Evolutionary conservation across 2,888 invertebrate genomes (phyloP), one percentile per base, ranked within the genome.

Genomic region (Thysanoteuthis rhombus): DNA sequence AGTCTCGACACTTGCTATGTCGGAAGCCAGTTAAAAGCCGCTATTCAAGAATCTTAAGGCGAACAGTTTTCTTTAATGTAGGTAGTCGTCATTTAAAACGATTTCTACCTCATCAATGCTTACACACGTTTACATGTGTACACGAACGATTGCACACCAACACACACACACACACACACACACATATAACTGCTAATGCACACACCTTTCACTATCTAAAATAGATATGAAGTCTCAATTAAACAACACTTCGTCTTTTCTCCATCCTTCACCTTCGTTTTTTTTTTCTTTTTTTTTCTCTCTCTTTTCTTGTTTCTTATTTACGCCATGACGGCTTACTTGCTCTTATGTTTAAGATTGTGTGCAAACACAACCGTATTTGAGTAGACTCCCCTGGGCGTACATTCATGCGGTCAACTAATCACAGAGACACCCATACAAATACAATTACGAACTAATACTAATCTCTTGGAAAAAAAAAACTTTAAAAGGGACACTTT

Each of bases 31-130:
- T 75, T 75, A 75, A 75, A 75, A 75, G 75, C 75, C 75, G 75
- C 75, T 75, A 75, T 75, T 75, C 75, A 75, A 75, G n/a, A n/a
- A 36, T n/a, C 75, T 75, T 75, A 75, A 75, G 36, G 75, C 75
- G 75, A 75, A n/a, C n/a, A 75, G 75, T 75, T 75, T 75, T 75
- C 75, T n/a, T 75, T 75, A 75, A 75, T 75, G 75, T 75, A 75
- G 75, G 36, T 75, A n/a, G n/a, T 75, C 75, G 36, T 75, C 75
- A 75, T 75, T 75, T n/a, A 75, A 75, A 75, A 75, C 75, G 75
- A 75, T 75, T 75, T 75, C 75, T 36, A 75, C 75, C 10, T 75
- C 75, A 75, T 75, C n/a, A 36, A 75, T 75, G 75, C 75, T 36
- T 75, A 16, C 75, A 19, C n/a, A 75, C 75, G n/a, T 75, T 36